Evolutionary conservation across 2,113 vertebrate species (phyloP).

Genomic region (Callipepla squamata): DNA sequence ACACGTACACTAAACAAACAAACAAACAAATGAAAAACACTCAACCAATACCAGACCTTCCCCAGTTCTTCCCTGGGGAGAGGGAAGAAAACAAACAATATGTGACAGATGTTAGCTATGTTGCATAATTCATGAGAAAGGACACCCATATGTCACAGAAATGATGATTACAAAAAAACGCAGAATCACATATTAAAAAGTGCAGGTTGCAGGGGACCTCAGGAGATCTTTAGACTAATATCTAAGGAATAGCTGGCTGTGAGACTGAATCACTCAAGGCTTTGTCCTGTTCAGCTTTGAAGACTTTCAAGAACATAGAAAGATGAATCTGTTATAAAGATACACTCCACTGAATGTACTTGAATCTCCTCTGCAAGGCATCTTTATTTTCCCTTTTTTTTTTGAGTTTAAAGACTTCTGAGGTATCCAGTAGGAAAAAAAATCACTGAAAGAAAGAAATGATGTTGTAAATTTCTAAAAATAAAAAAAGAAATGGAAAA

Average conservation of each 20-base stretch:
- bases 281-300: not conserved
- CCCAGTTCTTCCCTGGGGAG: not conserved
- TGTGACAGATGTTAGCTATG: slow-evolving; percentile 2
- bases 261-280: not conserved
- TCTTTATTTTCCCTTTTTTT: not conserved
- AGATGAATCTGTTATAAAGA: not conserved
- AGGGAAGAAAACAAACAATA: slow-evolving; percentile 1
- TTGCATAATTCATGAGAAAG: not conserved
- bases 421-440: not conserved
- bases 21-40: slow-evolving; percentile 35
- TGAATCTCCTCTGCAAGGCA: rapidly evolving
- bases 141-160: not conserved
- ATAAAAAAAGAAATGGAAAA: not conserved
- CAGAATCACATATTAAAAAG: not conserved
- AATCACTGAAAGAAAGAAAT: not conserved
- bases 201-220: rapidly evolving
- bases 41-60: not conserved
- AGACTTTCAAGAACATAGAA: not conserved
- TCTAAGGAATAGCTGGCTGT: not conserved
- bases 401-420: not conserved
- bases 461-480: not conserved
- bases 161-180: not conserved
- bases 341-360: not conserved
- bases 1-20: slow-evolving; percentile 23
- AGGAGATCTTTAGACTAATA: not conserved